Percentiles rank a stretch among this genome's conserved stretches.
These are phyloP conservation scores for Tinamus guttatus DNA, from an alignment of 2,113 vertebrate species.

Conservation along the genomic window DNA sequence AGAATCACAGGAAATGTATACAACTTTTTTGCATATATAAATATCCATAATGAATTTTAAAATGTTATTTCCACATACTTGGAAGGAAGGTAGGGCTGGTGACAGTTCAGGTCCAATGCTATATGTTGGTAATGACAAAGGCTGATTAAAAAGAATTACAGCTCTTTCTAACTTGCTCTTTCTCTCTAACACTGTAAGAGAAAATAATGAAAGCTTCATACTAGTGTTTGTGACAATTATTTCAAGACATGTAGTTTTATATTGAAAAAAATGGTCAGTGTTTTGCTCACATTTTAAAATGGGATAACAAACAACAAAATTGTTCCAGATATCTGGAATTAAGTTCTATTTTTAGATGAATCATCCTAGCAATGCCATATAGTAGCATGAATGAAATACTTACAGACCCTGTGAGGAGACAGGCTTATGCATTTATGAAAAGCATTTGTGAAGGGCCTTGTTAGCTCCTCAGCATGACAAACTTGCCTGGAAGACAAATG, in stretches of 20 bases:
- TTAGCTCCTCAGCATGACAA: background rate
- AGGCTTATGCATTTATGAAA: background rate
- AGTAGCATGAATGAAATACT: background rate
- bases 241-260: background rate
- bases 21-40: background rate
- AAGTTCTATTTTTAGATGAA: background rate
- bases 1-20: background rate
- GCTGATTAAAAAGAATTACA: background rate
- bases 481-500: background rate
- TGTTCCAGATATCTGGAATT: background rate
- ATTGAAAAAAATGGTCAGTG: background rate
- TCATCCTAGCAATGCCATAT: background rate
- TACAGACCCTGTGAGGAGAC: background rate
- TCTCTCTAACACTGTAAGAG: background rate
- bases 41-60: background rate
- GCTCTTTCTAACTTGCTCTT: background rate
- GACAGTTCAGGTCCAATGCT: too few species aligned
- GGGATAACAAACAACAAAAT: background rate
- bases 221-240: background rate
- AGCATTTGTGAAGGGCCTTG: background rate
- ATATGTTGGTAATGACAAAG: background rate
- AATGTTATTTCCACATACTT: background rate
- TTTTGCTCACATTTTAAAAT: background rate
- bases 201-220: background rate
- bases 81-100: background rate